Evolutionary conservation across 2,888 invertebrate species (phyloP), one percentile per base, ranked within the genome.

Genomic region (Neoascia interrupta): DNA sequence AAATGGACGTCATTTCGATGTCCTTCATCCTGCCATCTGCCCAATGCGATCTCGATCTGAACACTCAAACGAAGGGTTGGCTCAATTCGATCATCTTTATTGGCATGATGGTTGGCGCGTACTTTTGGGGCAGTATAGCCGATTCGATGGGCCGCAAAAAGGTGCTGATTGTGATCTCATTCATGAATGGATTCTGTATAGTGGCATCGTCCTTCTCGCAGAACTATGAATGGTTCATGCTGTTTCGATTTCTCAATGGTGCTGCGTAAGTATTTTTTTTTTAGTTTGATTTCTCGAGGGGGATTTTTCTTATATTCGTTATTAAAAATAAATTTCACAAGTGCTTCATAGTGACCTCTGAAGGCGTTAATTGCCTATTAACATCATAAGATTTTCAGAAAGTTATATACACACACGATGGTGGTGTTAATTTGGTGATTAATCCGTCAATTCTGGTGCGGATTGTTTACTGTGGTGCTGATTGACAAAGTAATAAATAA

Each of bases 1-100:
- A 97, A 91, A 96, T 97, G 94, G 97, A 97, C 90, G 96, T 97
- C 90, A 95, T 97, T 86, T 96, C 95, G 84, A 96, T 97, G 94
- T 97, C 97, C 83, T 97, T 97, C 92, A 95, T 97, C 89, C 90
- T 97, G 81, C 97, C 97, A 43, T 95, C 96, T 84, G 97, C 97
- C 82, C 95, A 96, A 90, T 97, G 97, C 92, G 97, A 97, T 91
- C 91, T 97, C 88, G 90, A 94, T 82, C 92, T 97, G 84, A 94
- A 94, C 86, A 96, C 96, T 61, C 92, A 93, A 84, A 94, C 95
- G 82, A 97, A 97, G 90, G 93, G 90, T 88, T 93, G 92, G 92
- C 91, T 94, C 83, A 95, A 94, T 90, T 94, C 94, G 82, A 94
- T 94, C 87, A 94, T 95, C 83, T 95, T 95, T 90, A 92, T 93